Evolutionary conservation across 2,113 vertebrate species (phyloP).

Genomic region (Opisthocomus hoazin): DNA sequence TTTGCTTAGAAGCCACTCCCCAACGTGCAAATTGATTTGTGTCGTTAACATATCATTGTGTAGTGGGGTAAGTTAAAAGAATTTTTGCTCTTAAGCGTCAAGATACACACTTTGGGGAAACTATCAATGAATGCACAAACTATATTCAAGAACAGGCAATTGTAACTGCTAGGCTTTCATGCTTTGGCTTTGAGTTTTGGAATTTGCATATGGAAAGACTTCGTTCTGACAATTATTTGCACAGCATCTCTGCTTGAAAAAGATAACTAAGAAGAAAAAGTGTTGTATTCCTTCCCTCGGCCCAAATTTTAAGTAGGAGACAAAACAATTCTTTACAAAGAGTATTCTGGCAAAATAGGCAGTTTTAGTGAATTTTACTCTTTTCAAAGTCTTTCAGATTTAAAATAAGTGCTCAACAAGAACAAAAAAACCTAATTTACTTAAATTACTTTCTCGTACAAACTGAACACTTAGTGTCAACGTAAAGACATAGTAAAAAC

Average conservation of each 20-base stretch:
- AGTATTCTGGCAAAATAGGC: background rate
- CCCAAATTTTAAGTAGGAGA: background rate
- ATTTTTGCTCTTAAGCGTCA: background rate
- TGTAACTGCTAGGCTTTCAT: background rate
- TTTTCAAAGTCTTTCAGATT: background rate
- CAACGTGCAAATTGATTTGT: background rate
- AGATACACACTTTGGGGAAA: background rate
- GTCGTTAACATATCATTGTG: background rate
- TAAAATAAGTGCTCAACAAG: background rate
- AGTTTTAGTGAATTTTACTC: background rate
- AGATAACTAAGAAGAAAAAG: constrained; percentile 27
- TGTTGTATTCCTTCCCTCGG: background rate
- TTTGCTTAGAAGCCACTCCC: background rate
- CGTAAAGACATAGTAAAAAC: background rate
- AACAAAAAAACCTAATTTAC: background rate
- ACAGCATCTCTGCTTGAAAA: background rate
- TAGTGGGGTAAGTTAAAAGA: background rate
- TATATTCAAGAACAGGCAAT: background rate
- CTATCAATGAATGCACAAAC: background rate
- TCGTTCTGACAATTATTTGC: background rate
- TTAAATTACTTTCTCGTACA: background rate
- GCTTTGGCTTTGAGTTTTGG: background rate
- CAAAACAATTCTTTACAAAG: background rate
- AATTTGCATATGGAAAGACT: background rate
- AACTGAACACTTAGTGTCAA: background rate